Evolutionary conservation across 2,888 invertebrate genomes (phyloP), one percentile per base, ranked within the genome.

Genomic region (Embidobia sp.): DNA sequence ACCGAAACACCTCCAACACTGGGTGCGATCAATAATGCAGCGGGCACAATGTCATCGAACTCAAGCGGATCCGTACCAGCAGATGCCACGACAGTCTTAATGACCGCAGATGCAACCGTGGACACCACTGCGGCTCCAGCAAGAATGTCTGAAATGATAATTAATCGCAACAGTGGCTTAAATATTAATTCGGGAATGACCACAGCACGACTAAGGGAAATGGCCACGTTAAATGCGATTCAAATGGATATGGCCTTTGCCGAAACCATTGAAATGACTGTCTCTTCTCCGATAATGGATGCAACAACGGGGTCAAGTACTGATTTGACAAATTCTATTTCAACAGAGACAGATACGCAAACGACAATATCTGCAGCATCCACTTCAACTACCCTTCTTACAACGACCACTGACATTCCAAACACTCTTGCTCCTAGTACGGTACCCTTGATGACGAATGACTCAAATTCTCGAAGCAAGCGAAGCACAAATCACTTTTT

Each of bases 391-490:
- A 33, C 87, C 31, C 49, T 37, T 57, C 44, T 46, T 51, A 51
- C 74, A 0, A 42, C 88, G 74, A 84, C 86, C 3, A 86, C 88
- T 2, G 84, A 91, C 88, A 44, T 90, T 61, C 87, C 89, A 27
- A 90, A 91, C 77, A 91, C 91, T 44, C 86, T 89, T 15, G 46
- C 15, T n/a, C 18, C 76, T 29, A 78, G n/a, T n/a, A n/a, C n/a
- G n/a, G n/a, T n/a, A n/a, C n/a, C n/a, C n/a, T n/a, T n/a, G n/a
- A n/a, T n/a, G n/a, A n/a, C n/a, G n/a, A n/a, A 67, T 44, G 55
- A 74, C 33, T 78, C 78, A 44, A 82, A 80, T 51, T 64, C 77
- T 5, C 53, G 79, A 42, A 81, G 80, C n/a, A 83, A 81, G 53
- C 82, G 86, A 15, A 82, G 81, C 15, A 59, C 76, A 6, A 81